Conservation (phyloP, 2,888 invertebrate species). For the Trissonchulus latispiculum region DNA sequence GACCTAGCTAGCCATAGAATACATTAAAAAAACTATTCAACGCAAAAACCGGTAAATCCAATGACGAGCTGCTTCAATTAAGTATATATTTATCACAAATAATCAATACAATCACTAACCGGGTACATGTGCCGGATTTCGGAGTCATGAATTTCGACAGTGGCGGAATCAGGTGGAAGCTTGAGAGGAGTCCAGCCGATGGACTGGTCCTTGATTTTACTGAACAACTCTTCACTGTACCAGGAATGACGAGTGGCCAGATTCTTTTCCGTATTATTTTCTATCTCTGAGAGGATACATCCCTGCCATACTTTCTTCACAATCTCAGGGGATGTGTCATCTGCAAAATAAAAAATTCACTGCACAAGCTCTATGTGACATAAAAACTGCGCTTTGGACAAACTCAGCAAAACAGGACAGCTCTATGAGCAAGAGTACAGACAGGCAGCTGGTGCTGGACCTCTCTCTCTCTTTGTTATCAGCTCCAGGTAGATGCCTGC, state of each 20-base stretch:
- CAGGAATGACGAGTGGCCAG: neutral
- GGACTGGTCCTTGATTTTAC: neutral
- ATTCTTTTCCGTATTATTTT: neutral
- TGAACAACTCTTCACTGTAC: neutral
- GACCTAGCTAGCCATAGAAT: too few species aligned
- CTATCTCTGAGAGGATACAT: neutral
- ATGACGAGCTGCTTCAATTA: neutral
- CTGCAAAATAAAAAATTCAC: too few species aligned
- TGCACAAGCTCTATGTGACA: too few species aligned
- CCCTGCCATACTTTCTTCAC: neutral
- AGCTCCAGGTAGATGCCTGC: too few species aligned
- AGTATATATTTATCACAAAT: too few species aligned
- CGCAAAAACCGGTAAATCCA: too few species aligned
- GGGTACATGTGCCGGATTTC: constrained; percentile 1
- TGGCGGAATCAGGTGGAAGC: neutral
- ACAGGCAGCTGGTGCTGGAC: too few species aligned
- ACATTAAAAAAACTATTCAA: too few species aligned
- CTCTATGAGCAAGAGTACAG: too few species aligned
- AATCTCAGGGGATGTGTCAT: neutral
- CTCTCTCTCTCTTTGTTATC: too few species aligned
- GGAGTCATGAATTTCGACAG: neutral
- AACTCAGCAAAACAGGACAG: too few species aligned
- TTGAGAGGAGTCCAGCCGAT: constrained; percentile 5
- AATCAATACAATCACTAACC: neutral
- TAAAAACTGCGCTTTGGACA: too few species aligned